Evolutionary conservation across 2,797 vertebrate genomes (phyloP).

Genomic region (Etheostoma perlongum): DNA sequence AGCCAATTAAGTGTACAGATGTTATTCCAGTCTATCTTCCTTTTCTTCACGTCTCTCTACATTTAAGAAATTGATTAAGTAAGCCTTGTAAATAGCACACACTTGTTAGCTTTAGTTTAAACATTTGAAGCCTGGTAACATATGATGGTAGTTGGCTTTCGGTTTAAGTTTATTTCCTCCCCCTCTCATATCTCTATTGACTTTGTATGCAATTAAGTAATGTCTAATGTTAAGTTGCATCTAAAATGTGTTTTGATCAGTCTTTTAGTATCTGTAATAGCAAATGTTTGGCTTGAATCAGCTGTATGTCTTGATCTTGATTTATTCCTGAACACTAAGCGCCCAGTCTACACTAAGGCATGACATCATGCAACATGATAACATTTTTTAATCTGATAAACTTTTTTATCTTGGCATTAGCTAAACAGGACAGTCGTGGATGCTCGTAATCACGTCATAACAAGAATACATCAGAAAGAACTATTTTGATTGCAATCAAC

Average conservation of each 20-base stretch:
- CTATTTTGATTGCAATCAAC: not conserved
- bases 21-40: not conserved
- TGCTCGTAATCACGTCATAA: not conserved
- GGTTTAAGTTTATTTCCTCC: not conserved
- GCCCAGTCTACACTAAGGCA: not conserved
- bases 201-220: not conserved
- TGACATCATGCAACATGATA: not conserved
- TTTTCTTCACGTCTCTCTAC: not conserved
- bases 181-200: not conserved
- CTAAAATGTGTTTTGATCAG: not conserved
- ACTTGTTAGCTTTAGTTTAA: not conserved
- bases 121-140: not conserved
- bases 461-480: not conserved
- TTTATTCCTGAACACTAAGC: not conserved
- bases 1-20: not conserved
- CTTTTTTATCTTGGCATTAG: not conserved
- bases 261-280: not conserved
- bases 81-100: not conserved
- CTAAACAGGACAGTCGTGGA: not conserved
- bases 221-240: not conserved
- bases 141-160: not conserved
- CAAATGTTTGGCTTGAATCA: too few relatives aligned
- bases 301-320: not conserved
- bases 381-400: not conserved
- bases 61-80: not conserved